phyloP scores from a whole-genome alignment of 2,113 vertebrate genomes.

The Prunella fulvescens region DNA sequence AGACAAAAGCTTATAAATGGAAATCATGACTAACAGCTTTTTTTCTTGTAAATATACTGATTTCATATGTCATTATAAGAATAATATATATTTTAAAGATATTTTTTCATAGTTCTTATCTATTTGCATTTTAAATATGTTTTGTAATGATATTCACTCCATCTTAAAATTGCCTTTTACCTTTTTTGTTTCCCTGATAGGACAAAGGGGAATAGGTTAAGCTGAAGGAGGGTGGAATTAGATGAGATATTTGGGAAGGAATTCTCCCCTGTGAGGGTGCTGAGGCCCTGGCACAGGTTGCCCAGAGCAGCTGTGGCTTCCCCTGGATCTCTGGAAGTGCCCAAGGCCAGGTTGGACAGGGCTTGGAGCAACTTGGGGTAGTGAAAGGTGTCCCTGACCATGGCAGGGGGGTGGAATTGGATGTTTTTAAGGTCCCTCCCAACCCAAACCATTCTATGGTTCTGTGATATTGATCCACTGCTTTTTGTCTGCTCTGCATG shows the following conservation, averaged over 20 bases:
- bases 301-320: neutral
- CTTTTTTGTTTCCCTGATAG: neutral
- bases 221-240: neutral
- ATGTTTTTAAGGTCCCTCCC: neutral
- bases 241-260: neutral
- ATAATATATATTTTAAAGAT: neutral
- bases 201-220: neutral
- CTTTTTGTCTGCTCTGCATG: neutral
- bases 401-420: neutral
- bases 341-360: accelerated
- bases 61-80: neutral
- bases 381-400: neutral
- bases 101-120: neutral
- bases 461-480: neutral
- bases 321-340: neutral
- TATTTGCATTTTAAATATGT: neutral
- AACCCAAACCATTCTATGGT: neutral
- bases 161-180: neutral
- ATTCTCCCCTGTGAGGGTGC: accelerated
- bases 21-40: neutral
- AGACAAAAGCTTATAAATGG: neutral
- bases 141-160: neutral
- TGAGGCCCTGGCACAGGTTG: accelerated
- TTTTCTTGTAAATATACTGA: neutral
- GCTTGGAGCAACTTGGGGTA: neutral